Evolutionary conservation across 2,888 invertebrate species (phyloP), one percentile per base, ranked within the genome.

Genomic region (Lomographa bimaculata): DNA sequence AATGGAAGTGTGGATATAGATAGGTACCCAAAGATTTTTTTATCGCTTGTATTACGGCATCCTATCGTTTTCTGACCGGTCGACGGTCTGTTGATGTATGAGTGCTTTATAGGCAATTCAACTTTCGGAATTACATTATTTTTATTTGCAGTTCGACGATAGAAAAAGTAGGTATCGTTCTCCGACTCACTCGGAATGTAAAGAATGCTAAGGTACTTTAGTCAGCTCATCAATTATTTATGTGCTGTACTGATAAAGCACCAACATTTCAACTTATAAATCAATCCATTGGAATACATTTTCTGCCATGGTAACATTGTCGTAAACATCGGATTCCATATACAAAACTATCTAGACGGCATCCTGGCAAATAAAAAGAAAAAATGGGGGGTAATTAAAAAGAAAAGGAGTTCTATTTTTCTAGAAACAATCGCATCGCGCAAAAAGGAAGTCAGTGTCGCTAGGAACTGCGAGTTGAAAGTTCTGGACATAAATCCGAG

Each of bases 1-100:
- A 81, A 85, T 80, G 80, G 73, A 76, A 74, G 72, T 77, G 77
- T 76, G 73, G 72, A 67, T 75, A 56, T 56, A 50, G 50, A 56
- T 58, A 50, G 49, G 57, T 69, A 76, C 71, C 71, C 71, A 78
- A 66, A 62, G 66, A 64, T 69, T 71, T 68, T 73, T 78, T 54
- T 54, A 50, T 49, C 43, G 33, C 71, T 72, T 69, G 63, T 57
- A 51, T 64, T 65, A 60, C 58, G 57, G 59, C 60, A 64, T 47
- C 62, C 62, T 60, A 67, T 59, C 57, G 61, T 63, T 60, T 63
- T 63, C 54, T 60, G 55, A 63, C 57, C 59, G 50, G 50, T 60
- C 66, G 61, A 57, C 59, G 50, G 50, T 60, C 66, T 65, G 68
- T 64, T 47, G 59, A 33, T 48, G 54, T 60, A 60, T 54, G 43